phyloP scores from a whole-genome alignment of 2,888 invertebrate species.

The Apamea sordens region DNA sequence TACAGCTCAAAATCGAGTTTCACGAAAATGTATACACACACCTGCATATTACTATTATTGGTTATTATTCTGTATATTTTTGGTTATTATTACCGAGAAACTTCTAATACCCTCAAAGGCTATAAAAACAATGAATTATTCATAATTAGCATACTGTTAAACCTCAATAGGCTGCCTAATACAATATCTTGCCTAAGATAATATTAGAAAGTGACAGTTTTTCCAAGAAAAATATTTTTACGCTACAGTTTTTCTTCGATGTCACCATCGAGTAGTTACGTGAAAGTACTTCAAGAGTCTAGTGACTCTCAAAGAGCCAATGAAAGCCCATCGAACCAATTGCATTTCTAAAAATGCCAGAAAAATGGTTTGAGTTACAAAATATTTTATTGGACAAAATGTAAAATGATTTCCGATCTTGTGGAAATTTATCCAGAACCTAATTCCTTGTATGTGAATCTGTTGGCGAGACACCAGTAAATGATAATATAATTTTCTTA shows the following conservation, averaged over 20 bases:
- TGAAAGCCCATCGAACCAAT: constrained; percentile 22
- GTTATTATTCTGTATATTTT: not conserved
- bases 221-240: not conserved
- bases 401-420: constrained; percentile 39
- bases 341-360: constrained; percentile 13
- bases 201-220: not conserved
- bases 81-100: not conserved
- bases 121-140: not conserved
- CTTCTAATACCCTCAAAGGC: not conserved
- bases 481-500: constrained; percentile 34
- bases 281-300: not conserved
- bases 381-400: constrained; percentile 32
- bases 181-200: not conserved
- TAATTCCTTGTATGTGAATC: constrained; percentile 19
- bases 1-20: not conserved
- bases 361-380: constrained; percentile 15
- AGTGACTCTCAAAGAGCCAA: constrained; percentile 24
- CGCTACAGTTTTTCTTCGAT: not conserved
- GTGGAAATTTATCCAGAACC: constrained; percentile 18
- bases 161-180: not conserved
- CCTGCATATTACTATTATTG: too few species aligned
- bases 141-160: too few species aligned
- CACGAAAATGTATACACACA: not conserved
- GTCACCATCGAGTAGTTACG: not conserved
- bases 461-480: constrained; percentile 25